Evolutionary conservation across 2,113 vertebrate species (phyloP).

Genomic region (Ctenodactylus gundi): DNA sequence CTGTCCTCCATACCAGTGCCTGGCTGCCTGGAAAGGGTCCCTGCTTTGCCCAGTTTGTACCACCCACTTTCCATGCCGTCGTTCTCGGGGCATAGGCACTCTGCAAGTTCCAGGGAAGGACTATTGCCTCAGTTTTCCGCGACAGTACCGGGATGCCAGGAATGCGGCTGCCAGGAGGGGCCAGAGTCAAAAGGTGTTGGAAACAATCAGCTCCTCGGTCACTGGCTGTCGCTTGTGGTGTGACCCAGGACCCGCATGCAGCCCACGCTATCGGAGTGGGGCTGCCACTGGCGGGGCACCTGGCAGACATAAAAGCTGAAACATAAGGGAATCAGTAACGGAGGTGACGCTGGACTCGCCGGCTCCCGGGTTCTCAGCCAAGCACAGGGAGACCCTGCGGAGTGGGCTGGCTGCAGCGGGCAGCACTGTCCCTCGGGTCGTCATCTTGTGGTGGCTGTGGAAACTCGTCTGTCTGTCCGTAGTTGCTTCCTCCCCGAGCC

Average conservation of each 20-base stretch:
- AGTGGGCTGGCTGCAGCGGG: background rate
- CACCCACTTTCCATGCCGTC: accelerated
- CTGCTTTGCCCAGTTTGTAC: background rate
- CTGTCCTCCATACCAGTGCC: too few relatives aligned
- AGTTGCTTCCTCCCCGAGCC: accelerated
- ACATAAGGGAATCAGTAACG: accelerated
- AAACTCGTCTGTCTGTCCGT: accelerated
- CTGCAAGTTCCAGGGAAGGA: background rate
- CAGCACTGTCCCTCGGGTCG: accelerated
- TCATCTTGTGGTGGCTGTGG: accelerated
- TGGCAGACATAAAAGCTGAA: background rate
- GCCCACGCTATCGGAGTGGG: background rate
- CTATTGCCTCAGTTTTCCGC: too few relatives aligned
- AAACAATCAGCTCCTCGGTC: background rate
- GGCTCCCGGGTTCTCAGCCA: background rate
- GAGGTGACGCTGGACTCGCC: background rate
- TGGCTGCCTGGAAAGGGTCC: background rate
- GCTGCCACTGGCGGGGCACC: accelerated
- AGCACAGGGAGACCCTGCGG: background rate
- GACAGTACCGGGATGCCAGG: background rate
- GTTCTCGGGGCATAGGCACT: background rate
- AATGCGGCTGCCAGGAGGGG: background rate
- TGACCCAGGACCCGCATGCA: background rate
- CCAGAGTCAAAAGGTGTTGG: background rate
- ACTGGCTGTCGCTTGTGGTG: background rate